Evolutionary conservation across 2,797 vertebrate genomes (phyloP), one percentile per base, ranked within the genome.

Genomic region (Melanotaenia maccullochi): DNA sequence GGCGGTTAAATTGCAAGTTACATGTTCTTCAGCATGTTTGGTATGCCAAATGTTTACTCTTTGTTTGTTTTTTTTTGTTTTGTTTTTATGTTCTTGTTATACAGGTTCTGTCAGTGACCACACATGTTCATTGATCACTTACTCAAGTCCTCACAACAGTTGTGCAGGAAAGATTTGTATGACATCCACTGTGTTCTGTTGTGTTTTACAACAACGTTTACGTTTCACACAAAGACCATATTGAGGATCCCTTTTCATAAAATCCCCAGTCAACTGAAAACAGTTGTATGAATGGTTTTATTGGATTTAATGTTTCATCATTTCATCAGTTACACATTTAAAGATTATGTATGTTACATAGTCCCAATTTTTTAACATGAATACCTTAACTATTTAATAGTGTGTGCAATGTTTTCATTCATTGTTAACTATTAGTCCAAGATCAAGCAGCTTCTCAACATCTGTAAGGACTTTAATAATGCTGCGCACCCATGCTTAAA

Each of bases 301-400:
- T 74, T 68, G 38, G 35, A 64, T 79, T 78, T 58, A 11, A 38
- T 44, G 12, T 70, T 68, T 68, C 1, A 47, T 54, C 63, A 30
- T 24, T 3, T 36, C 42, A 44, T 56, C 3, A 22, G 3, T 69
- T 47, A 28, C 28, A 33, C 1, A 22, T 69, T 69, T 55, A 28
- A 66, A 72, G 3, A 28, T 70, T 14, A 65, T 62, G 60, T 72
- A 32, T 18, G 59, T 36, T 38, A 60, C 36, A 63, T 66, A 1
- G 52, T 68, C 71, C 76, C 28, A 69, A 57, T 81, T 28, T 64
- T 80, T 72, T 82, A 62, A 68, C 75, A 60, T 54, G 14, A 84
- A 89, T 92, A 90, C 88, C 87, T 92, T 83, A 85, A 56, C 58
- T 88, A 68, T 85, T 78, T 62, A 68, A 65, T 62, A 56, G 56